A percentile compares a stretch with the other conserved stretches of the same genome.
Conservation (phyloP, 2,888 invertebrate species). For the Rambutsinella grinnellia region DNA sequence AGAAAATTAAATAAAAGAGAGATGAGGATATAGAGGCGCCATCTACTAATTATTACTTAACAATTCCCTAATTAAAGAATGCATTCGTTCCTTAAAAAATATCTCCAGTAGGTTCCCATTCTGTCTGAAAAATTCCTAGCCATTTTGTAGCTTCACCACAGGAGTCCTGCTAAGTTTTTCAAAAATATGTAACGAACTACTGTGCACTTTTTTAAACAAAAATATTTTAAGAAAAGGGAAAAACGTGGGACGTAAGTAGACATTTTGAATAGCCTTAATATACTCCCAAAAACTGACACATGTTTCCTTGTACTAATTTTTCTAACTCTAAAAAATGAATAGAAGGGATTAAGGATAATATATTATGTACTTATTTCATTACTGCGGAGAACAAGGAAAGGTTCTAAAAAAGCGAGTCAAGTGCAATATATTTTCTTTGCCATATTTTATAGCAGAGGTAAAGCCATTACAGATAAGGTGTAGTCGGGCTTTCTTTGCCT, state of each 20-base stretch:
- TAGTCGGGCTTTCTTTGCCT: conserved; percentile 16
- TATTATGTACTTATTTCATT: conserved; percentile 26
- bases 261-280: background rate
- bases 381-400: no score
- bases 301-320: conserved; percentile 50
- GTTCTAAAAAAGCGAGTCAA: no score
- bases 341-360: conserved; percentile 27
- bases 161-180: conserved; percentile 3
- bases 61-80: background rate
- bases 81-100: background rate
- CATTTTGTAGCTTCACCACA: background rate
- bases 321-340: conserved; percentile 17
- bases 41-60: no score
- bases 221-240: background rate
- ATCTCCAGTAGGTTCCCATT: background rate
- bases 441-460: no score
- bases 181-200: background rate
- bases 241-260: background rate
- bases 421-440: no score
- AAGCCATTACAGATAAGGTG: background rate
- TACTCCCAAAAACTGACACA: conserved; percentile 40
- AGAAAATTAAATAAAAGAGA: conserved; percentile 8
- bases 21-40: no score
- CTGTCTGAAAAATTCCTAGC: background rate
- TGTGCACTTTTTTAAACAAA: background rate